These are phyloP conservation scores for Enteromius paludinosus DNA, from an alignment of 2,797 vertebrate species.

Conservation along the genomic window DNA sequence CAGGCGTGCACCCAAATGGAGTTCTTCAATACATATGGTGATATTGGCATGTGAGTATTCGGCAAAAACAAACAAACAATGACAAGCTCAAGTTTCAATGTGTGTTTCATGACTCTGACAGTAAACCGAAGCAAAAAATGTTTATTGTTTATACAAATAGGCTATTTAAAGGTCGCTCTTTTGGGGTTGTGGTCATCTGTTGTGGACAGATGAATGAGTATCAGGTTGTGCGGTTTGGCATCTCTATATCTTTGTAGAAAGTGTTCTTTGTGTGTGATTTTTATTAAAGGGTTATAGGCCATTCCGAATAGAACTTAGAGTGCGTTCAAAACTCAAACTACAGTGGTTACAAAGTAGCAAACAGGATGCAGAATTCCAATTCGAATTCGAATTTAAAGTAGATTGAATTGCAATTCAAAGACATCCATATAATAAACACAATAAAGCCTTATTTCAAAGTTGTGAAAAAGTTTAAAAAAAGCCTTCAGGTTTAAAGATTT, in stretches of 20 bases:
- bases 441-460: not conserved
- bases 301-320: not conserved
- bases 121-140: too few relatives aligned
- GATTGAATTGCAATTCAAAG: not conserved
- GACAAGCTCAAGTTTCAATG: not conserved
- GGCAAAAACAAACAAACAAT: constrained; percentile 6
- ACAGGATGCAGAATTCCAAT: not conserved
- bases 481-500: not conserved
- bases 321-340: not conserved
- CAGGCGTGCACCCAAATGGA: constrained; percentile 99
- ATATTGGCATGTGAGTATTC: constrained; percentile 90
- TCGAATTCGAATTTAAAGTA: not conserved
- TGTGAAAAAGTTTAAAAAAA: not conserved
- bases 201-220: not conserved
- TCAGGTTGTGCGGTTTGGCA: not conserved
- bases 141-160: too few relatives aligned
- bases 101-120: not conserved
- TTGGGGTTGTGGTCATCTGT: constrained; percentile 13
- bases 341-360: not conserved
- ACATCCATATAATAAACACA: not conserved
- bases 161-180: not conserved
- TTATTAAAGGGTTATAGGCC: not conserved
- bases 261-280: not conserved
- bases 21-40: constrained; percentile 99
- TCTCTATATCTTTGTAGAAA: not conserved